Percentiles rank a stretch among this genome's conserved stretches.
These are phyloP conservation scores for Myxocyprinus asiaticus DNA, from an alignment of 2,113 vertebrate genomes.

Conservation along the genomic window DNA sequence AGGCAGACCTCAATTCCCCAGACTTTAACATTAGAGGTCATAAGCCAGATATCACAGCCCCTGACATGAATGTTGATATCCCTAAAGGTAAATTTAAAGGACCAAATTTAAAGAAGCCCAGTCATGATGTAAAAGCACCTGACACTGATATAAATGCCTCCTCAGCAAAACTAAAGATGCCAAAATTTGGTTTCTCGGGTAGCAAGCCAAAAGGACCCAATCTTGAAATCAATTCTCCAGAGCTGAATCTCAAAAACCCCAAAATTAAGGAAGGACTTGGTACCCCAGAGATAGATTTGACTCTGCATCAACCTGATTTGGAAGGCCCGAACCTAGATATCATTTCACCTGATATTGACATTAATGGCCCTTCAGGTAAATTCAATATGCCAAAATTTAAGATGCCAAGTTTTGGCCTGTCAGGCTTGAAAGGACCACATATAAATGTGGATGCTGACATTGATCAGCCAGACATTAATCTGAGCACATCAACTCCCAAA, in stretches of 20 bases:
- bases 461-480: constrained; percentile 27
- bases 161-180: constrained; percentile 54
- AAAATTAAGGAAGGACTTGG: constrained; percentile 61
- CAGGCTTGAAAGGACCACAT: constrained; percentile 46
- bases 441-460: constrained; percentile 45
- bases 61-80: constrained; percentile 17
- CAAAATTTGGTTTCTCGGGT: constrained; percentile 14
- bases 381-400: constrained; percentile 53
- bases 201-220: constrained; percentile 24
- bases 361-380: constrained; percentile 55
- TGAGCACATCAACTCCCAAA: constrained; percentile 48
- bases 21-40: constrained; percentile 24
- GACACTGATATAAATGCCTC: constrained; percentile 53
- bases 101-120: constrained; percentile 40
- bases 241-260: constrained; percentile 54
- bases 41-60: constrained; percentile 23
- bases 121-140: constrained; percentile 52
- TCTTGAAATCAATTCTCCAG: constrained; percentile 52
- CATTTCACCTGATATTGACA: constrained; percentile 53
- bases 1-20: constrained; percentile 50
- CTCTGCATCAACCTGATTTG: constrained; percentile 36
- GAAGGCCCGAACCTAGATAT: constrained; percentile 55
- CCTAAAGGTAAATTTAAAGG: constrained; percentile 45
- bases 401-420: constrained; percentile 31
- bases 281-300: constrained; percentile 51